Conservation (phyloP, 2,113 vertebrate species). For the Alligator sinensis region DNA sequence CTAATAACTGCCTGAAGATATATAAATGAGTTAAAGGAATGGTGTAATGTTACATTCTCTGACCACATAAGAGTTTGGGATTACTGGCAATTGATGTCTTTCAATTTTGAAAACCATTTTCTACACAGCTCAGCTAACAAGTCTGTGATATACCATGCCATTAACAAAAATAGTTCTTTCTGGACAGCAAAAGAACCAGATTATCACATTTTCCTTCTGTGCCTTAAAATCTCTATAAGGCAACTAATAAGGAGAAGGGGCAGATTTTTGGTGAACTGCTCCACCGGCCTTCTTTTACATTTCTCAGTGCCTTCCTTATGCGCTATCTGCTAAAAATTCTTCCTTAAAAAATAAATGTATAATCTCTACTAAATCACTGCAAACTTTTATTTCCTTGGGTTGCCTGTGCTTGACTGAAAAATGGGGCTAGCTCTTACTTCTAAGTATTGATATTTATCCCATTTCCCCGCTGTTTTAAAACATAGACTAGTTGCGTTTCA, state of each 20-base stretch:
- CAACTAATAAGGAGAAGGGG: conserved; percentile 15
- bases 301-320: conserved; percentile 32
- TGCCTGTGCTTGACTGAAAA: background rate
- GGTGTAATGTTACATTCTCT: conserved; percentile 67
- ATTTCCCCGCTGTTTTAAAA: background rate
- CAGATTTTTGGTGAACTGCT: conserved; percentile 51
- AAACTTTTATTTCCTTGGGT: background rate
- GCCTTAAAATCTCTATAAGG: conserved; percentile 40
- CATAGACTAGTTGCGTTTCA: background rate
- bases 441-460: background rate
- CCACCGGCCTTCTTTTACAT: conserved; percentile 54
- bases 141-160: conserved; percentile 65
- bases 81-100: conserved; percentile 70
- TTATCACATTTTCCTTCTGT: conserved; percentile 62
- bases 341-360: background rate
- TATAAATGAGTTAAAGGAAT: conserved; percentile 62
- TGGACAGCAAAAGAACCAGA: conserved; percentile 53
- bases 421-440: background rate
- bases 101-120: conserved; percentile 70
- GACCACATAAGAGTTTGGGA: conserved; percentile 72
- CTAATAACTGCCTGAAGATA: conserved; percentile 35
- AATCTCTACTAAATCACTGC: background rate
- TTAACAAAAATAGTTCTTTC: conserved; percentile 71
- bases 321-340: background rate
- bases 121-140: conserved; percentile 64